Conservation (phyloP, 1,140 invertebrate genomes). For the Lamellibrachia luymesi region DNA sequence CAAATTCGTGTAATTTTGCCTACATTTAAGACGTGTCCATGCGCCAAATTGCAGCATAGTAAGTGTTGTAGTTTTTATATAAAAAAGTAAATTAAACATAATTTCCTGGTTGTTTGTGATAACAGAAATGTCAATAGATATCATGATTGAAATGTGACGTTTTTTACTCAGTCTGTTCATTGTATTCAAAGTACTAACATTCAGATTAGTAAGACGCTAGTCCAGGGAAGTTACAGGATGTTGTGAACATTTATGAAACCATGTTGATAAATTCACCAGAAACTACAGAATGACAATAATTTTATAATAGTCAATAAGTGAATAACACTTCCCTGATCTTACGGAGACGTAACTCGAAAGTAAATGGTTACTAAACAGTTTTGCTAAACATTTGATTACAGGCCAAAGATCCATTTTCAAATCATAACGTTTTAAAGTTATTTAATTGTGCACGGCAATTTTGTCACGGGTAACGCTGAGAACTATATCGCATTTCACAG, state of each 20-base stretch:
- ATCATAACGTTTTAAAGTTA: neutral
- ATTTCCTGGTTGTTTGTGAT: too few species aligned
- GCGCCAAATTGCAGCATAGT: too few species aligned
- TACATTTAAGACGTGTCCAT: too few species aligned
- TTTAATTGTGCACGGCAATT: neutral
- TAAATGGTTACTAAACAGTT: neutral
- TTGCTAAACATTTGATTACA: neutral
- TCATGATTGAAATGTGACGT: too few species aligned
- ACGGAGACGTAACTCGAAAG: neutral
- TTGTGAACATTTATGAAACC: neutral
- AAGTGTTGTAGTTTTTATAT: too few species aligned
- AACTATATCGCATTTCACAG: neutral
- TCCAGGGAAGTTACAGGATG: neutral
- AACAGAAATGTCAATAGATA: too few species aligned
- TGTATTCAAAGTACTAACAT: too few species aligned
- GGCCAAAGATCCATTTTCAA: too few species aligned
- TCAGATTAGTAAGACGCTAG: too few species aligned
- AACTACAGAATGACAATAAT: neutral
- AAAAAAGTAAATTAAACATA: too few species aligned
- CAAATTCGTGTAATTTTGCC: too few species aligned
- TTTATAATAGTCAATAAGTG: neutral
- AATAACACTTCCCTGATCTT: neutral
- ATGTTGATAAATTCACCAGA: neutral
- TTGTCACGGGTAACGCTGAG: neutral
- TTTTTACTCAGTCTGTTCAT: too few species aligned